Evolutionary conservation across 2,113 vertebrate species (phyloP), one percentile per base, ranked within the genome.

Genomic region (Rallus limicola): DNA sequence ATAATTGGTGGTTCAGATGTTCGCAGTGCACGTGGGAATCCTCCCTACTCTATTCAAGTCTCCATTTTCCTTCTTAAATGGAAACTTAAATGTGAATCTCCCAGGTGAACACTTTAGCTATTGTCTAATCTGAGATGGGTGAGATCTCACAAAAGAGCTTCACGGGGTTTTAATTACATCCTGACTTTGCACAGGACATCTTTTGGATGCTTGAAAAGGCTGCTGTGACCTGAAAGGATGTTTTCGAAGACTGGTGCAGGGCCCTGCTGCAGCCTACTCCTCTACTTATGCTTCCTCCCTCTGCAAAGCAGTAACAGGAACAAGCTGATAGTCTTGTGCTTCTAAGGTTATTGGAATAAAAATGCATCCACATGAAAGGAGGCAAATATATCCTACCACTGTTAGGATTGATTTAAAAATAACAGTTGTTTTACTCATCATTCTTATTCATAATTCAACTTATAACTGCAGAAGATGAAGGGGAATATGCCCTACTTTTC

Each of bases 361-460:
- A 93, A 78, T 46, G 68, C 62, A 88, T 38, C n/a, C 20, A 53
- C n/a, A 16, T 17, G n/a, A 89, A 92, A 95, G 31, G 17, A 84
- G 13, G 5, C 89, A 78, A 87, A 78, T 15, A 88, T 86, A 89
- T 92, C 74, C 62, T 79, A 60, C 60, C 89, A 79, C 21, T 2
- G 2, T 63, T 92, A 83, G 23, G 21, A 58, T 20, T 70, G 50
- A 77, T 80, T 86, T 74, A 62, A 83, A 90, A 95, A 87, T 89
- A 74, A 71, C 80, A 71, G 64, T 77, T 93, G 67, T 86, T 95
- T 92, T 65, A 88, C 69, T 79, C 53, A 87, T 85, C 16, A 6
- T 76, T 79, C n/a, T 69, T 95, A 82, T 84, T 82, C 64, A 75
- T 87, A 94, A 87, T 82, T 95, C 81, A 72, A 28, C 9, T 90